Base-by-base conservation (phyloP, 1,140 invertebrate species). In the Hesperophylax magnus region DNA sequence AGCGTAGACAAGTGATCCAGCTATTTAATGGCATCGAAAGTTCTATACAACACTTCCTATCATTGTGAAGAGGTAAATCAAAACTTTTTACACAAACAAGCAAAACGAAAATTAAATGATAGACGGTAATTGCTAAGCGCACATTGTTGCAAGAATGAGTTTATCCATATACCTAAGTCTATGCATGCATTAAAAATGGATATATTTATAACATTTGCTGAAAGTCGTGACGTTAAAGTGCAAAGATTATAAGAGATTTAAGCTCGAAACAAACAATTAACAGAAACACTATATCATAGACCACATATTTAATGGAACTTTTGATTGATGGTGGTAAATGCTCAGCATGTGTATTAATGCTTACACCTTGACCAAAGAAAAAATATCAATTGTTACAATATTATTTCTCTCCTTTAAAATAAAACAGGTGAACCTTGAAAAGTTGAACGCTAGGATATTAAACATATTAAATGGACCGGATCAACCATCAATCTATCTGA, bases 401-500 rank as follows among this genome's bases (percentile, higher is more conserved):
- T 47, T 18, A 53, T 53, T 14, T 52, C 34, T 53, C 17, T 71
- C 39, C 27, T 27, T 27, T 27, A 8, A n/a, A 67, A 27, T 18
- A 22, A 52, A 47, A 11, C 67, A 71, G 67, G 67, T 71, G 67
- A 47, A 20, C 67, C 67, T 71, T 71, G 67, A 71, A 71, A 71
- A 18, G 18, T 71, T 24, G 9, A 20, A 52, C 39, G 39, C 18
- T n/a, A 47, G 18, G 31, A 71, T 24, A 71, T 15, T 18, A 47
- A 39, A 69, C 34, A 53, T 20, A 71, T 7, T 17, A 53, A 47
- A 71, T 47, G 31, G n/a, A 31, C 39, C n/a, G 67, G 18, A 71
- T 71, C 67, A 71, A 71, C 20, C n/a, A 71, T 71, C 67, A 24
- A 53, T 20, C 31, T 39, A 39, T 7, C 27, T 17, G 39, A 47